Evolutionary conservation across 2,797 vertebrate genomes (phyloP).

Genomic region (Leucoraja ocellata): DNA sequence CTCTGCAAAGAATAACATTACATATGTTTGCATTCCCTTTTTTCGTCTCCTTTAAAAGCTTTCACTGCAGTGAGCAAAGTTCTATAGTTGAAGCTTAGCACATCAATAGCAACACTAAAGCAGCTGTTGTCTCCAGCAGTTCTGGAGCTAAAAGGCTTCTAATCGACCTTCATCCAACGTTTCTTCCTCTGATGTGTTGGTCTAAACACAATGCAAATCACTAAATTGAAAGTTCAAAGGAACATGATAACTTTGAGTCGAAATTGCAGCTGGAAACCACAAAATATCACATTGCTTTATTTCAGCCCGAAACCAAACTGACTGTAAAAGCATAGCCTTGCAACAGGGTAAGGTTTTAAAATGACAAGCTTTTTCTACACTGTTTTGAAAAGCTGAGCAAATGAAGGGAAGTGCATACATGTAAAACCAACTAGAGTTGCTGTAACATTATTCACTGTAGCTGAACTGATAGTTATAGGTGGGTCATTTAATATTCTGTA

Average conservation of each 20-base stretch:
- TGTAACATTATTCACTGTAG: background rate
- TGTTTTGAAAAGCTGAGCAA: background rate
- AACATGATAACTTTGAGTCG: background rate
- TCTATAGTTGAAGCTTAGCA: background rate
- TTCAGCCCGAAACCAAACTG: background rate
- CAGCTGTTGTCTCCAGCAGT: background rate
- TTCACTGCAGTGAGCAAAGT: background rate
- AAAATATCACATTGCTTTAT: background rate
- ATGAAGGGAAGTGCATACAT: background rate
- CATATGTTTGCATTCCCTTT: background rate
- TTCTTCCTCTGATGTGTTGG: background rate
- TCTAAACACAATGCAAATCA: background rate
- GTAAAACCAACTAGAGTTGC: background rate
- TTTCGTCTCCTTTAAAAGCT: background rate
- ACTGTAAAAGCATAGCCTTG: background rate
- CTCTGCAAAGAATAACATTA: background rate
- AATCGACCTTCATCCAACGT: background rate
- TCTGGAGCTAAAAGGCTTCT: background rate
- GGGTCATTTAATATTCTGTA: constrained; percentile 11
- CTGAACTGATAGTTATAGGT: background rate
- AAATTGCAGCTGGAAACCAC: background rate
- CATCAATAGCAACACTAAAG: background rate
- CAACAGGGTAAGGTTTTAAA: background rate
- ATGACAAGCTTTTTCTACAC: background rate
- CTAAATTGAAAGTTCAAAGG: background rate